These are phyloP conservation scores for Azorinus chamasolen DNA, from an alignment of 2,888 invertebrate genomes.

Conservation along the genomic window DNA sequence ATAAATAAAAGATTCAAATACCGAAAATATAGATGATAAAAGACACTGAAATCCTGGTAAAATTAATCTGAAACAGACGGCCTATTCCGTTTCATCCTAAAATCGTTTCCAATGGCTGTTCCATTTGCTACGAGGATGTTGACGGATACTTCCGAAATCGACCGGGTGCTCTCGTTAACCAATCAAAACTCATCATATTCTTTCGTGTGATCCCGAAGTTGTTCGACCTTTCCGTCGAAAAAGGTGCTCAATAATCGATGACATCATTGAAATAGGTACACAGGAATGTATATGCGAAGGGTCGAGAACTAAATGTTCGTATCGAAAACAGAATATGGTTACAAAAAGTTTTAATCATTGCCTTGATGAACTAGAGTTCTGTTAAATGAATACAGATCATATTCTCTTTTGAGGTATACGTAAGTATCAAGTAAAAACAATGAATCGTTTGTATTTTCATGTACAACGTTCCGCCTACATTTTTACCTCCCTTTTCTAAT, in stretches of 20 bases:
- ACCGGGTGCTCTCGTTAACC: conserved; percentile 51
- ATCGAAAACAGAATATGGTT: no score
- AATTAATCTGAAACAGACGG: conserved; percentile 13
- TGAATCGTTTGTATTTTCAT: no score
- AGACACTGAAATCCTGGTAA: neutral
- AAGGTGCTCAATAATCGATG: conserved; percentile 36
- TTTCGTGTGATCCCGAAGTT: neutral
- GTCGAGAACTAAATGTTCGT: no score
- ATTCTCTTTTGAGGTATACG: no score
- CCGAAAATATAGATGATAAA: neutral
- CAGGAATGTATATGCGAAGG: no score
- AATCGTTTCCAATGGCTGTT: conserved; percentile 80
- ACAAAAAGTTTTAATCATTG: no score
- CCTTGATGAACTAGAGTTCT: no score
- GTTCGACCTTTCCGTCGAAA: neutral
- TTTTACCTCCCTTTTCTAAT: no score
- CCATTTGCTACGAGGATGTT: conserved; percentile 70
- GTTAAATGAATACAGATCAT: no score
- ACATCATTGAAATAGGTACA: conserved; percentile 13
- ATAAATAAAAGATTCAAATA: neutral
- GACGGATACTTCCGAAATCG: conserved; percentile 22
- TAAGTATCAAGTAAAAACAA: no score
- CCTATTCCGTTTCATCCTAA: conserved; percentile 18
- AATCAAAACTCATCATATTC: conserved; percentile 45
- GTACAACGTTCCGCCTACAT: no score